phyloP scores from a whole-genome alignment of 2,888 invertebrate genomes.

The Microctonus aethiopoides region DNA sequence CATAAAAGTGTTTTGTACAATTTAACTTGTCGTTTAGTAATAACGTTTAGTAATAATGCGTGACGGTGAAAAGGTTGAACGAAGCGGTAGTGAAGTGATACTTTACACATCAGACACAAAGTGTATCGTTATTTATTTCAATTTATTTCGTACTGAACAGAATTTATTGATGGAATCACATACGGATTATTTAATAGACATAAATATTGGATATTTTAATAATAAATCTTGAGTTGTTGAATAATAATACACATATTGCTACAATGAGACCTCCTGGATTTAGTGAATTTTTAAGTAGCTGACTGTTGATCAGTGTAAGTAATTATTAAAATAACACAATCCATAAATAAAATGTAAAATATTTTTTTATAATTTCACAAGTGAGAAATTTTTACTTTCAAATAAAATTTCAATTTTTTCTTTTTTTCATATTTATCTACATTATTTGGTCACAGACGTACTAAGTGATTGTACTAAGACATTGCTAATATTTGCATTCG shows the following conservation, averaged over 20 bases:
- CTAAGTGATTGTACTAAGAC: not conserved
- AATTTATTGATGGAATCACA: not conserved
- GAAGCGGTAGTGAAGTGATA: slow-evolving; percentile 22
- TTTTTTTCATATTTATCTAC: too few species aligned
- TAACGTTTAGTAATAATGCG: slow-evolving; percentile 5
- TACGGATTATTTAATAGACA: not conserved
- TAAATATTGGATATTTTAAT: not conserved
- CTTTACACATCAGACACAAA: not conserved
- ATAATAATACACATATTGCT: slow-evolving; percentile 11
- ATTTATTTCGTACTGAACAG: not conserved
- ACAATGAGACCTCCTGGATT: slow-evolving; percentile 41
- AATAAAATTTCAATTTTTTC: not conserved
- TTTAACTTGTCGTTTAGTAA: slow-evolving; percentile 1
- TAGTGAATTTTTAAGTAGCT: slow-evolving; percentile 41
- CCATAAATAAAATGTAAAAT: not conserved
- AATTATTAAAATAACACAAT: not conserved
- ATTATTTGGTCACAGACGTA: not conserved
- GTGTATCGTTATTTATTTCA: not conserved
- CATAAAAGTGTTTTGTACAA: not conserved
- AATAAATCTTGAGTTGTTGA: not conserved
- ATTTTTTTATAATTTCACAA: not conserved
- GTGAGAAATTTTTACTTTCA: not conserved
- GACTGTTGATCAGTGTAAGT: slow-evolving; percentile 45
- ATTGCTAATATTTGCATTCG: not conserved
- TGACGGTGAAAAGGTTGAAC: not conserved